Percentiles rank a stretch among this genome's conserved stretches.
Evolutionary conservation across 2,797 vertebrate species (phyloP).

Genomic region (Sternotherus odoratus): DNA sequence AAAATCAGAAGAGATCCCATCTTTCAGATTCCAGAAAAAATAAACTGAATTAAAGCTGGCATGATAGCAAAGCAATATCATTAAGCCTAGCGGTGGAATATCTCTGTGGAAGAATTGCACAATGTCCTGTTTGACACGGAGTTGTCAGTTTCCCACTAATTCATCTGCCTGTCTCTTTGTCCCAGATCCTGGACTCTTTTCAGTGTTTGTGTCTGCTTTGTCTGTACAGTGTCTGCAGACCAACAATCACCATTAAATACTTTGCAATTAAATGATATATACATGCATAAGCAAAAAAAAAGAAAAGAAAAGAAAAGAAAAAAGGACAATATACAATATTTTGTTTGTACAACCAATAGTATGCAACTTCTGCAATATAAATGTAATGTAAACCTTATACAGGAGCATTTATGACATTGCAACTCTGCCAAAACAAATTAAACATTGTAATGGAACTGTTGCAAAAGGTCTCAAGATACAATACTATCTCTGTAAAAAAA

Average conservation of each 20-base stretch:
- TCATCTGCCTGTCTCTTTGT: slow-evolving; percentile 47
- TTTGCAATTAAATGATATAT: neutral
- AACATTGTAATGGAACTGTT: neutral
- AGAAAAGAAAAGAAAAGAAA: too few species aligned
- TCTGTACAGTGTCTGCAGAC: slow-evolving; percentile 16
- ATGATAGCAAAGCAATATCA: neutral
- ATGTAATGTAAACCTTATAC: neutral
- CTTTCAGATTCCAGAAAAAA: neutral
- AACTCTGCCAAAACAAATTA: neutral
- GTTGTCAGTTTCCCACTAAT: slow-evolving; percentile 37
- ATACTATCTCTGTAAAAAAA: neutral
- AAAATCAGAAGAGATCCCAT: neutral
- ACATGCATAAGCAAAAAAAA: neutral
- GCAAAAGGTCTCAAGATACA: neutral
- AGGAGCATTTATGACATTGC: neutral
- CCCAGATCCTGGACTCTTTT: neutral
- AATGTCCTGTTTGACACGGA: neutral
- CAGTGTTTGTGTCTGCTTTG: slow-evolving; percentile 21
- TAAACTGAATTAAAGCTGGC: neutral
- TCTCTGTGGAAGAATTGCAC: neutral
- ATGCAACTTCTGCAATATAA: neutral
- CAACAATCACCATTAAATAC: slow-evolving; percentile 1
- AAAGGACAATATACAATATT: neutral
- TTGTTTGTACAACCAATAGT: neutral
- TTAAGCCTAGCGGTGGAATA: neutral